Base-by-base conservation (phyloP, 2,888 invertebrate genomes). In the Antheraea assamensis region DNA sequence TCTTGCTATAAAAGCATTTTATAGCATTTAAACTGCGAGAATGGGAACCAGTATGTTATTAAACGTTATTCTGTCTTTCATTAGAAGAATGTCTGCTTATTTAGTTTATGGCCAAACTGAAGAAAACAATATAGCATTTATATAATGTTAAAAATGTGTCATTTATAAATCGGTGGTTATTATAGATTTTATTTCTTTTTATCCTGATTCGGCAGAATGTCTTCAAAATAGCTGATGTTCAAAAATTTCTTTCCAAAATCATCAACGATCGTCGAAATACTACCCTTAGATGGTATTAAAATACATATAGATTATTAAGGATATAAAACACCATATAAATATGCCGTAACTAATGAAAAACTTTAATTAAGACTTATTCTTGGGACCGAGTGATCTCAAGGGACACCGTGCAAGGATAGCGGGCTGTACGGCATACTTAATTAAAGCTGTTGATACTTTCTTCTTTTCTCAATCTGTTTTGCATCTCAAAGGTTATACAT, bases 1-100 rank as follows among this genome's bases (percentile, higher is more conserved):
- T 81, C 73, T 58, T 70, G 80, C 78, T 76, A 81, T 87, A 84
- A 86, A 84, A 78, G 74, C 74, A 79, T 81, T 85, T 86, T 81
- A 87, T 81, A 80, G 77, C 81, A 76, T 75, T 68, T 72, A 78
- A 47, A 52, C 47, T 17, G 49, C n/a, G 72, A 72, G 35, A 72
- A 73, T 70, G 52, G 75, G 77, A 79, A 78, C 75, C 73, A n/a
- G 74, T 78, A 77, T 76, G 77, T 70, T 66, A 75, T 71, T 76
- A 75, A 76, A 77, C 74, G 72, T 15, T 21, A 10, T 58, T 58
- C 24, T 58, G 24, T 58, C 13, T 58, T 58, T 58, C n/a, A 58
- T 58, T 58, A 58, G 24, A 24, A 58, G 24, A 58, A 58, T 58
- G 58, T 58, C n/a, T 58, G n/a, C 21, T n/a, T 58, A 24, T 13